These are phyloP conservation scores for Cherax destructor DNA, from an alignment of 1,140 invertebrate species.

Conservation along the genomic window DNA sequence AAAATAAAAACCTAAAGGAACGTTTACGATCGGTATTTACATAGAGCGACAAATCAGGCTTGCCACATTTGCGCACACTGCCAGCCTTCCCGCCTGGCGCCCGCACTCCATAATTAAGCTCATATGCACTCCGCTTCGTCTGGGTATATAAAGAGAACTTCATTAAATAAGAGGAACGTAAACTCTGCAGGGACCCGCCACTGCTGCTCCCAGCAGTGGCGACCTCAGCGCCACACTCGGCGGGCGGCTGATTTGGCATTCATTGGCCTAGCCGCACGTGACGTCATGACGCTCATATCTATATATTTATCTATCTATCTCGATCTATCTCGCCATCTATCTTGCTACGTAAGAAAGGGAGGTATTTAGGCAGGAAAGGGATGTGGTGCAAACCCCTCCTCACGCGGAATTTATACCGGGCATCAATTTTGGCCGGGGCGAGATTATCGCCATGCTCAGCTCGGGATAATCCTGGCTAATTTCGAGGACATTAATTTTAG, in stretches of 20 bases:
- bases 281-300: constrained; percentile 31
- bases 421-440: background rate
- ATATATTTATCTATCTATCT: constrained; percentile 33
- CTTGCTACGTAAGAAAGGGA: constrained; percentile 24
- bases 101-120: background rate
- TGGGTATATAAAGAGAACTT: constrained; percentile 42
- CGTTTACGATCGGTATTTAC: constrained; percentile 2
- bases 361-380: background rate
- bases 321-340: constrained; percentile 27
- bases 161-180: constrained; percentile 45
- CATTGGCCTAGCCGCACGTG: constrained; percentile 27
- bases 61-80: background rate
- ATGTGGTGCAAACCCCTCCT: background rate
- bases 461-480: too few relatives aligned
- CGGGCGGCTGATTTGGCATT: constrained; percentile 50
- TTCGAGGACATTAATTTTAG: too few relatives aligned
- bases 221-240: constrained; percentile 32
- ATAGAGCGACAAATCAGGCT: background rate
- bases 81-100: background rate
- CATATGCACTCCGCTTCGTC: constrained; percentile 11
- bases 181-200: constrained; percentile 24
- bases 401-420: background rate
- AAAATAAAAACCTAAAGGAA: constrained; percentile 8
- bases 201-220: background rate
- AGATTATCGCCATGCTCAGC: too few relatives aligned